Evolutionary conservation across 2,888 invertebrate genomes (phyloP).

Genomic region (Xanthorhoe spadicearia): DNA sequence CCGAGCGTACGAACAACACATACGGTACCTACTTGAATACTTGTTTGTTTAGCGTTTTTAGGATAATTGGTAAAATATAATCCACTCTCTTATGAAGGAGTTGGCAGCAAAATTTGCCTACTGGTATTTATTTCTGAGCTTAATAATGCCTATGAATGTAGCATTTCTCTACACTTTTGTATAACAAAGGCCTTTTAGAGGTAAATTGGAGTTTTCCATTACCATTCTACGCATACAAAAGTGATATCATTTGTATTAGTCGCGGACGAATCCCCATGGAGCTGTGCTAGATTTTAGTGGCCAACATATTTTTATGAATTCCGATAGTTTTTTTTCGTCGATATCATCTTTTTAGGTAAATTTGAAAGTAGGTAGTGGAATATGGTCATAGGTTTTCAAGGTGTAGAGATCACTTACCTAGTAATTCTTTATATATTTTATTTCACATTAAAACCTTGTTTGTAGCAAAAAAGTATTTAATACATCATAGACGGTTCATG

Average conservation of each 20-base stretch:
- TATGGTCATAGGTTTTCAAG: too few relatives aligned
- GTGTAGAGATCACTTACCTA: too few relatives aligned
- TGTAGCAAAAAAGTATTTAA: background rate
- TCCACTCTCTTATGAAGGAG: background rate
- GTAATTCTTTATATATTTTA: too few relatives aligned
- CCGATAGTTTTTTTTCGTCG: background rate
- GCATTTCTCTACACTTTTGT: background rate
- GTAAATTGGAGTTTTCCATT: slow-evolving; percentile 13
- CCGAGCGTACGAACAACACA: background rate
- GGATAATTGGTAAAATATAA: background rate
- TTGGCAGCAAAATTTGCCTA: background rate
- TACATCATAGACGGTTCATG: too few relatives aligned
- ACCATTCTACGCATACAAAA: slow-evolving; percentile 11
- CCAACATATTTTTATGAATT: slow-evolving; percentile 3
- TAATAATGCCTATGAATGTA: background rate
- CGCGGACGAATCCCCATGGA: slow-evolving; percentile 3
- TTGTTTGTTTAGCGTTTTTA: background rate
- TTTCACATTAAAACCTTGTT: background rate
- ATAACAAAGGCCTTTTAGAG: background rate
- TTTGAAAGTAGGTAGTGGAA: too few relatives aligned
- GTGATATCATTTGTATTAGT: slow-evolving; percentile 11
- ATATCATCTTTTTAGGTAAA: too few relatives aligned
- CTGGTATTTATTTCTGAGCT: background rate
- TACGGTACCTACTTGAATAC: background rate
- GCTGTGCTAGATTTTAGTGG: slow-evolving; percentile 15